Evolutionary conservation across 2,797 vertebrate species (phyloP).

Genomic region (Centropyge bicolor): DNA sequence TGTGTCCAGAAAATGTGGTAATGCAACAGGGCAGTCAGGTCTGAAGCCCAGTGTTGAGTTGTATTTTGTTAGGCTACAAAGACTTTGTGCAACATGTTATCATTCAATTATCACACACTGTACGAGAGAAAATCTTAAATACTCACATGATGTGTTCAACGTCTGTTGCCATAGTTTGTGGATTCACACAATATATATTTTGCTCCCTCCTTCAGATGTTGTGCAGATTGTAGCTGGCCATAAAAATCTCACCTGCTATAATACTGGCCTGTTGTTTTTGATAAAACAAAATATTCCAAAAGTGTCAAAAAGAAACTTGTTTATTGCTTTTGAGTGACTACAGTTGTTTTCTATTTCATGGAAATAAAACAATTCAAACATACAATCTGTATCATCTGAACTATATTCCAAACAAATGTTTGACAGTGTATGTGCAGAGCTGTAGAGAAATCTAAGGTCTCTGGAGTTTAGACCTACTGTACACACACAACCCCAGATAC

Average conservation of each 20-base stretch:
- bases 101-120: not conserved
- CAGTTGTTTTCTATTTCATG: conserved; percentile 43
- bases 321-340: conserved; percentile 34
- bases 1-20: conserved; percentile 1
- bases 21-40: not conserved
- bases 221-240: not conserved
- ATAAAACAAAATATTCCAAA: conserved; percentile 24
- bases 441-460: not conserved
- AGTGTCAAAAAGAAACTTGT: conserved; percentile 16
- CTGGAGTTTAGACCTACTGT: not conserved
- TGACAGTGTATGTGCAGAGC: not conserved
- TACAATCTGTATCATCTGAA: not conserved
- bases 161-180: conserved; percentile 21
- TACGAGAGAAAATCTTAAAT: not conserved
- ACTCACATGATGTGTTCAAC: not conserved
- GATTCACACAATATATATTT: conserved; percentile 5
- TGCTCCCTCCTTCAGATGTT: not conserved
- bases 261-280: conserved; percentile 13
- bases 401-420: not conserved
- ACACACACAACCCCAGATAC: not conserved
- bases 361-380: conserved; percentile 57
- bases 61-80: not conserved
- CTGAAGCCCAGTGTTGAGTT: not conserved
- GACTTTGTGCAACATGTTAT: not conserved
- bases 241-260: not conserved